Conservation (phyloP, 2,888 invertebrate genomes). For the Agrenia bidenticulata region DNA sequence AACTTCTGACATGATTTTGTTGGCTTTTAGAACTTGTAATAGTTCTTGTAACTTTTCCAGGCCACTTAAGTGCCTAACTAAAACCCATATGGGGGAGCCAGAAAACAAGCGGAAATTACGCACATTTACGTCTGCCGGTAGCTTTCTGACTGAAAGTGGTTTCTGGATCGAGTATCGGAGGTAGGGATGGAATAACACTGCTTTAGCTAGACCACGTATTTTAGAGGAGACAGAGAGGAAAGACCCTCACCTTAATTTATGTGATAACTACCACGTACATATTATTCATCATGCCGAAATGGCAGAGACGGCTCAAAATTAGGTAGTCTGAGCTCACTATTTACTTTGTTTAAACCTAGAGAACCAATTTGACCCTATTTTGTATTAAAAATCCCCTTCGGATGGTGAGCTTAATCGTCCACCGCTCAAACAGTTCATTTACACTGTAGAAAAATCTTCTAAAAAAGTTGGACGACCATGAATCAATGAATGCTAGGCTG, state of each 20-base stretch:
- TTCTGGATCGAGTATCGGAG: conserved; percentile 1
- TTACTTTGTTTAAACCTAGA: conserved; percentile 1
- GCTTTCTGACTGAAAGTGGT: conserved; percentile 19
- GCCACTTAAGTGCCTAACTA: conserved; percentile 13
- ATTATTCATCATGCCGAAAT: conserved; percentile 42
- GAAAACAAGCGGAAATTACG: conserved; percentile 48
- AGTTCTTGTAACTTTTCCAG: conserved; percentile 18
- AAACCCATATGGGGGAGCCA: conserved; percentile 35
- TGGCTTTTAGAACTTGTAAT: conserved; percentile 23
- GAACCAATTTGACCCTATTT: background rate
- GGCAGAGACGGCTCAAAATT: conserved; percentile 9
- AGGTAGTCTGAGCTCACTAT: conserved; percentile 3
- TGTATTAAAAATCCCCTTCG: background rate
- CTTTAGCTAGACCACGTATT: background rate
- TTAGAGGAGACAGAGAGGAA: conserved; percentile 21
- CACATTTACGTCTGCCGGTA: conserved; percentile 48
- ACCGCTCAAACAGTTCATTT: too few relatives aligned
- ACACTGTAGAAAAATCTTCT: too few relatives aligned
- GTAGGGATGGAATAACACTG: too few relatives aligned
- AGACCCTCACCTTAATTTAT: conserved; percentile 41
- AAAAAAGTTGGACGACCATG: too few relatives aligned
- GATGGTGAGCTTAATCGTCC: too few relatives aligned
- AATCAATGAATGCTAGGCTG: too few relatives aligned
- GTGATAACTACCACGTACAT: conserved; percentile 41
- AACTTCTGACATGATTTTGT: conserved; percentile 24